phyloP scores from a whole-genome alignment of 2,113 vertebrate genomes.

The Spilogale gracilis region DNA sequence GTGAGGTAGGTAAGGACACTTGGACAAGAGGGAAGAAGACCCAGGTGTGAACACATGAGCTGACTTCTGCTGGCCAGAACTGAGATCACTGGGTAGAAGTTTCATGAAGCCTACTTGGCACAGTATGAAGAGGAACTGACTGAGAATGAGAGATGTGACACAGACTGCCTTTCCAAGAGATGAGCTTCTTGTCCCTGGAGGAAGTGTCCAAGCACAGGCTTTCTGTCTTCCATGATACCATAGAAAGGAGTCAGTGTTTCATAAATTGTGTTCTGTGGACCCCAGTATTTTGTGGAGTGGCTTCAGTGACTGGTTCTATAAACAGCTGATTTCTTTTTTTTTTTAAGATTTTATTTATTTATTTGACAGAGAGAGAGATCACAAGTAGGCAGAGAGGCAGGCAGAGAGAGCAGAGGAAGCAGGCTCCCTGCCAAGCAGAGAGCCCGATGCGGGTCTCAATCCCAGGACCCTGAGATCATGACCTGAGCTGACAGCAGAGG shows the following conservation, averaged over 20 bases:
- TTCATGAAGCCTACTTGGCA: background rate
- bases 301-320: background rate
- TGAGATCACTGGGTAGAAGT: background rate
- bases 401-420: no score
- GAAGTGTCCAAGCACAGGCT: background rate
- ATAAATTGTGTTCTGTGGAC: background rate
- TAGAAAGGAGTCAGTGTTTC: background rate
- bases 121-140: background rate
- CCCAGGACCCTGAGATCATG: no score
- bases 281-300: background rate
- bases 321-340: background rate
- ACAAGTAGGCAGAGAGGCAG: no score
- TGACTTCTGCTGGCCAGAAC: background rate
- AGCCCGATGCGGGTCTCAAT: no score
- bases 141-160: background rate
- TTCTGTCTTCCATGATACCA: background rate
- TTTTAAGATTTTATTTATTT: no score
- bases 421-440: no score
- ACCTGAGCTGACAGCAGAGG: no score
- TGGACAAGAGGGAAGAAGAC: background rate
- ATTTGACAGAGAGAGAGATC: no score
- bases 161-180: background rate
- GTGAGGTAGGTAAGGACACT: background rate
- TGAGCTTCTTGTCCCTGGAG: background rate
- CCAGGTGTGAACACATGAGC: background rate